A percentile compares a stretch with the other conserved stretches of the same genome.
Evolutionary conservation across 2,797 vertebrate species (phyloP).

Genomic region (Microctenopoma stevenorrisi): DNA sequence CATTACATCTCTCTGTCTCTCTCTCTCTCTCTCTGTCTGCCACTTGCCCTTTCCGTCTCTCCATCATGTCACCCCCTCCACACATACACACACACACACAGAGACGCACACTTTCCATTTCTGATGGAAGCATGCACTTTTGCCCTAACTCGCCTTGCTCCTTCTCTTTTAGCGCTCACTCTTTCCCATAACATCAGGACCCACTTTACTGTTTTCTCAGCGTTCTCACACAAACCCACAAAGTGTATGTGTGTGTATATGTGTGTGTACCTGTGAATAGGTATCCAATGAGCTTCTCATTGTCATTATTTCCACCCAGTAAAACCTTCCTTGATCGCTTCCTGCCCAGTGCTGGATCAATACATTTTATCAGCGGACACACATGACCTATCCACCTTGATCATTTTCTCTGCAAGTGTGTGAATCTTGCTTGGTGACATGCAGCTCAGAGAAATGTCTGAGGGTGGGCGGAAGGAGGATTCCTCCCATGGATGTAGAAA

Average conservation of each 20-base stretch:
- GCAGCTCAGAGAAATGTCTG: slow-evolving; percentile 46
- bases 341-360: neutral
- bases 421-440: slow-evolving; percentile 32
- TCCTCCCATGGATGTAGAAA: slow-evolving; percentile 53
- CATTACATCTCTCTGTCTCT: slow-evolving; percentile 55
- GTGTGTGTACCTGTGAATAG: slow-evolving; percentile 22
- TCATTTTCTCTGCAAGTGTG: slow-evolving; percentile 21
- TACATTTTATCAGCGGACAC: neutral
- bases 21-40: slow-evolving; percentile 43
- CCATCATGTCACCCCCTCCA: slow-evolving; percentile 48
- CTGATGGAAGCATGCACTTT: slow-evolving; percentile 69
- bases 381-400: slow-evolving; percentile 21
- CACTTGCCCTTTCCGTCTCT: slow-evolving; percentile 68
- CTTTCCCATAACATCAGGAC: slow-evolving; percentile 66
- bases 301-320: neutral
- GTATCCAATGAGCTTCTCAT: neutral
- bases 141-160: slow-evolving; percentile 37
- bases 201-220: slow-evolving; percentile 41
- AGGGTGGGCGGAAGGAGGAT: slow-evolving; percentile 42
- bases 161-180: slow-evolving; percentile 51
- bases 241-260: neutral
- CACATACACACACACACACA: neutral
- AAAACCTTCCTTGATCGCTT: neutral
- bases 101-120: slow-evolving; percentile 64
- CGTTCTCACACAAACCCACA: slow-evolving; percentile 20